These are phyloP conservation scores for Tyrophagus putrescentiae DNA, from an alignment of 1,140 invertebrate species.

Conservation along the genomic window DNA sequence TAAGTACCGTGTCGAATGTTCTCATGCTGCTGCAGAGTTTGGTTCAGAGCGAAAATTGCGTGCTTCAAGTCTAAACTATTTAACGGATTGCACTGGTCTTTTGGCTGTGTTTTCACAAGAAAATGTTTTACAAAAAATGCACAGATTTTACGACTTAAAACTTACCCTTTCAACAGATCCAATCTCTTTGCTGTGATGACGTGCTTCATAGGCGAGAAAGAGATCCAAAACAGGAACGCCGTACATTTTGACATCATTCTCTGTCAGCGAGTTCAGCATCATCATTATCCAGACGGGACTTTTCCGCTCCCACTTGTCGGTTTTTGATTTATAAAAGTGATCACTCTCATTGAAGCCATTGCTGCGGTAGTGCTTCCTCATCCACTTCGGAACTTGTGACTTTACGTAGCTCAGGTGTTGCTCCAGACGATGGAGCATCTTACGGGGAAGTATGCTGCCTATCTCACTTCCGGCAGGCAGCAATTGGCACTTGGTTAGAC, in stretches of 20 bases:
- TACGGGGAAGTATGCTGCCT: slow-evolving; percentile 36
- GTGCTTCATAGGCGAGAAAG: slow-evolving; percentile 41
- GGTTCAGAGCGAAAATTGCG: slow-evolving; percentile 43
- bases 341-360: slow-evolving; percentile 38
- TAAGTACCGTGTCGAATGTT: slow-evolving; percentile 30
- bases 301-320: slow-evolving; percentile 42
- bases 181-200: slow-evolving; percentile 36
- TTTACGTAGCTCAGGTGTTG: slow-evolving; percentile 39
- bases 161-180: slow-evolving; percentile 38
- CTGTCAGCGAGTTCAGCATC: slow-evolving; percentile 42
- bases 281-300: slow-evolving; percentile 44
- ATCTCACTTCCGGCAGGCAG: slow-evolving; percentile 37
- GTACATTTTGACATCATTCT: slow-evolving; percentile 39
- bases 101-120: slow-evolving; percentile 29
- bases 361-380: slow-evolving; percentile 38
- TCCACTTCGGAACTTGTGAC: slow-evolving; percentile 38
- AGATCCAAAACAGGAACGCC: slow-evolving; percentile 43
- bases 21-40: slow-evolving; percentile 41
- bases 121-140: not conserved
- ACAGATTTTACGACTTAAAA: not conserved
- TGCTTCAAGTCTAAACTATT: slow-evolving; percentile 42
- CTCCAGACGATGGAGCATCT: slow-evolving; percentile 38
- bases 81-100: slow-evolving; percentile 43
- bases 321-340: slow-evolving; percentile 40
- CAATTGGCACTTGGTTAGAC: slow-evolving; percentile 40